These are phyloP conservation scores for Uromys caudimaculatus DNA, from an alignment of 2,797 vertebrate species.

Conservation along the genomic window DNA sequence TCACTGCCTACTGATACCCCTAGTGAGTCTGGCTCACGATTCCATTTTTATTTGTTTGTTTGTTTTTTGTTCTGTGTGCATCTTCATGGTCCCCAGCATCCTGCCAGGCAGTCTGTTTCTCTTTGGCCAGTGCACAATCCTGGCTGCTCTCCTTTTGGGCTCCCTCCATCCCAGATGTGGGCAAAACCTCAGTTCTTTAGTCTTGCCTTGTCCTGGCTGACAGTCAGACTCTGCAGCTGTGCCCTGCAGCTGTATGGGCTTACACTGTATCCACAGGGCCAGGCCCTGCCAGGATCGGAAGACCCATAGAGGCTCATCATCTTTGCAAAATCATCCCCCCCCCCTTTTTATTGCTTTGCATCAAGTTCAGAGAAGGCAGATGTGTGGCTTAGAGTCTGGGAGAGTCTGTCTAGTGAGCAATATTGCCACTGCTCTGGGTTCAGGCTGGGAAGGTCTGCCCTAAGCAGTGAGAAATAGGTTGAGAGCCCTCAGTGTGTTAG, in stretches of 20 bases:
- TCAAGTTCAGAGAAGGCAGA: background rate
- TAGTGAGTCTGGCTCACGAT: background rate
- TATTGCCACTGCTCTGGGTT: background rate
- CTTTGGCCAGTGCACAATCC: background rate
- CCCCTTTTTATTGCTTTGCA: background rate
- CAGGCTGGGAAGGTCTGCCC: background rate
- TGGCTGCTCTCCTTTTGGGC: background rate
- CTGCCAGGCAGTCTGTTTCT: background rate
- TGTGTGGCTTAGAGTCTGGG: background rate
- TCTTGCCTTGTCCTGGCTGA: background rate
- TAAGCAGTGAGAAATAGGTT: background rate
- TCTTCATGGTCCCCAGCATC: background rate
- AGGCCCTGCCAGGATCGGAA: background rate
- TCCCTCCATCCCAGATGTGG: background rate
- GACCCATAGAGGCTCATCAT: background rate
- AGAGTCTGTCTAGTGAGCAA: background rate
- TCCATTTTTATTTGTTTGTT: background rate
- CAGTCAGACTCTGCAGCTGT: background rate
- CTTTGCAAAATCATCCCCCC: background rate
- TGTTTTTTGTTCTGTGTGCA: background rate
- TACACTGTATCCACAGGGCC: background rate
- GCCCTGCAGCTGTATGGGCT: background rate
- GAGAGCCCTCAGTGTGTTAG: background rate
- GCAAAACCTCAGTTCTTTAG: background rate
- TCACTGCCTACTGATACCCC: background rate